Evolutionary conservation across 2,113 vertebrate species (phyloP).

Genomic region (Ochotona curzoniae): DNA sequence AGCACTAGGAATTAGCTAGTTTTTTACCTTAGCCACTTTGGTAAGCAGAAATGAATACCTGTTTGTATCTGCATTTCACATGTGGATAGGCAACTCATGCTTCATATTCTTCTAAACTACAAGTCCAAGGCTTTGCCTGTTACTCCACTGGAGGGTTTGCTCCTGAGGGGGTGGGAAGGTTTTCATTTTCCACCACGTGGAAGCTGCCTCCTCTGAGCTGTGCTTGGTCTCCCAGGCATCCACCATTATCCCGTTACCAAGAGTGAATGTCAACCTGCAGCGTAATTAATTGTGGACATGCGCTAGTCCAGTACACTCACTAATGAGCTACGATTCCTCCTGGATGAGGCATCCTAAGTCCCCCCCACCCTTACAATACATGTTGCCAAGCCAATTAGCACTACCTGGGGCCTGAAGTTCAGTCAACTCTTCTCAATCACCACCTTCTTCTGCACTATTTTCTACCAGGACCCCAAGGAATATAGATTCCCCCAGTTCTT

Average conservation of each 20-base stretch:
- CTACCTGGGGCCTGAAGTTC: neutral
- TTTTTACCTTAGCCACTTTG: neutral
- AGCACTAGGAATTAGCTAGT: neutral
- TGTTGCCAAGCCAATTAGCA: neutral
- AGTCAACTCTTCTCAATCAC: neutral
- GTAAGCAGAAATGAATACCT: neutral
- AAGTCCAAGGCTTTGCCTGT: neutral
- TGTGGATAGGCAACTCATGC: neutral
- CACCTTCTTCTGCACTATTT: neutral
- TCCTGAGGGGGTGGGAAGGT: neutral
- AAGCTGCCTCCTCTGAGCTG: neutral
- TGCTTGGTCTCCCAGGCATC: neutral
- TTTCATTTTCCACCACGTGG: neutral
- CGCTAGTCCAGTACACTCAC: neutral
- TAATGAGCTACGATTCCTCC: conserved; percentile 1
- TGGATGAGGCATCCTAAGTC: neutral
- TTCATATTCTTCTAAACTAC: neutral
- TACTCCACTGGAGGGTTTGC: neutral
- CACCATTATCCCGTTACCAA: neutral
- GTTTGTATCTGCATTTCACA: neutral
- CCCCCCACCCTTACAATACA: neutral
- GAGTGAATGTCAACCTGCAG: neutral
- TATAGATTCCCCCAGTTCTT: neutral
- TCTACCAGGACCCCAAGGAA: neutral
- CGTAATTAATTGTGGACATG: neutral